Conservation (phyloP, 1,140 invertebrate genomes). For the Vanessa tameamea region DNA sequence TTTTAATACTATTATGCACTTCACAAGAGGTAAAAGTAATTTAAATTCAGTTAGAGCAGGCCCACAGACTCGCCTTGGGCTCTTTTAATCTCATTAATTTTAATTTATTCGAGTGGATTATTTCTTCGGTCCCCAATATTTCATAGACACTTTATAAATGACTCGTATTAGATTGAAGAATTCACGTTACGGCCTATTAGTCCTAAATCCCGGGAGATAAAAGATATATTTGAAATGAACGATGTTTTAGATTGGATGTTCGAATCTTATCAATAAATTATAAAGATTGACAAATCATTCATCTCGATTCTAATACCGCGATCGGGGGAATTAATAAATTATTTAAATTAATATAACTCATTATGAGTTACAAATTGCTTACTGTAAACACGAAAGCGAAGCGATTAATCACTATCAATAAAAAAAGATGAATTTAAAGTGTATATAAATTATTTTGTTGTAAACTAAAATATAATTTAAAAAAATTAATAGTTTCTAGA, state of each 20-base stretch:
- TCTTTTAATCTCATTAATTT: conserved; percentile 78
- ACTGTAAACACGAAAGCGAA: too few relatives aligned
- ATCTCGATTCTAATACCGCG: conserved; percentile 1
- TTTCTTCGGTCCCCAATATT: conserved; percentile 66
- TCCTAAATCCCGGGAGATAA: conserved; percentile 23
- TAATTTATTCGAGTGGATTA: conserved; percentile 77
- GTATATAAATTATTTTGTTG: too few relatives aligned
- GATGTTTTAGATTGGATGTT: conserved; percentile 27
- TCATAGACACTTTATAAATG: conserved; percentile 40
- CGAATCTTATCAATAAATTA: conserved; percentile 35
- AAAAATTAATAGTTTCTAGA: too few relatives aligned
- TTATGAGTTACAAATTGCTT: too few relatives aligned
- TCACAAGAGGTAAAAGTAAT: conserved; percentile 74
- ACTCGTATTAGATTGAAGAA: conserved; percentile 38
- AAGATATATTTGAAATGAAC: conserved; percentile 27
- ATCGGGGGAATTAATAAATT: conserved; percentile 13
- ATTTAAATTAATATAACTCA: not conserved
- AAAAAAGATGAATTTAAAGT: too few relatives aligned
- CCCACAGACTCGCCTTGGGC: conserved; percentile 58
- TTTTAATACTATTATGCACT: conserved; percentile 76
- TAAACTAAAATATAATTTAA: too few relatives aligned
- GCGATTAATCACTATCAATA: too few relatives aligned
- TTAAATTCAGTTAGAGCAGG: conserved; percentile 73
- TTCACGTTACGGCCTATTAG: conserved; percentile 30
- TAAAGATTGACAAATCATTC: conserved; percentile 31